A percentile compares a stretch with the other conserved stretches of the same genome.
These are phyloP conservation scores for Euzetes globulus DNA, from an alignment of 2,888 invertebrate species.

Conservation along the genomic window DNA sequence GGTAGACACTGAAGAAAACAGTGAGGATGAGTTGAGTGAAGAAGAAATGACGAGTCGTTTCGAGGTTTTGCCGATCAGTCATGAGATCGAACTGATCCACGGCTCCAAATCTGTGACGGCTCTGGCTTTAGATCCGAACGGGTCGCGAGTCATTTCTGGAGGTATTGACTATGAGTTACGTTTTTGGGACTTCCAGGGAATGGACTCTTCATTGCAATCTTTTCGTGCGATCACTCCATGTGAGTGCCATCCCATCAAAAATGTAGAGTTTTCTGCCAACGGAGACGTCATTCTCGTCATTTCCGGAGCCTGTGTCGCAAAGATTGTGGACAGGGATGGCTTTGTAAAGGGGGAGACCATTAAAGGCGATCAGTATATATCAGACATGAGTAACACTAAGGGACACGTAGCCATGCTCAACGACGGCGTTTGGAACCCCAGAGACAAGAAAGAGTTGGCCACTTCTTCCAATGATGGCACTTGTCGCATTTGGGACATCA, in stretches of 20 bases:
- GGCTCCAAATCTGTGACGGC: constrained; percentile 78
- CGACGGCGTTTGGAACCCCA: constrained; percentile 88
- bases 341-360: constrained; percentile 85
- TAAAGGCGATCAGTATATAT: constrained; percentile 89
- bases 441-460: constrained; percentile 79
- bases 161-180: constrained; percentile 92
- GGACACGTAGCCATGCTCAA: constrained; percentile 89
- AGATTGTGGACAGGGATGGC: constrained; percentile 88
- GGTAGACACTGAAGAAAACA: constrained; percentile 42
- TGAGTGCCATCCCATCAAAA: constrained; percentile 83
- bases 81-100: constrained; percentile 71
- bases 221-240: constrained; percentile 90
- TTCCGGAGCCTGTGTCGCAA: constrained; percentile 71
- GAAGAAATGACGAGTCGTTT: constrained; percentile 30
- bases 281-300: constrained; percentile 89
- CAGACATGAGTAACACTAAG: constrained; percentile 54
- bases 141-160: constrained; percentile 80
- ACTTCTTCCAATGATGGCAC: constrained; percentile 92
- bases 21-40: constrained; percentile 45
- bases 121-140: constrained; percentile 83
- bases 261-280: constrained; percentile 81
- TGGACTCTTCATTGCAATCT: constrained; percentile 84
- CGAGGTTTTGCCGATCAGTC: constrained; percentile 49
- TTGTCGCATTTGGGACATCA: constrained; percentile 79
- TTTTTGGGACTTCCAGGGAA: constrained; percentile 98